These are phyloP conservation scores for Parauchenoglanis ngamensis DNA, from an alignment of 2,797 vertebrate genomes.

Conservation along the genomic window DNA sequence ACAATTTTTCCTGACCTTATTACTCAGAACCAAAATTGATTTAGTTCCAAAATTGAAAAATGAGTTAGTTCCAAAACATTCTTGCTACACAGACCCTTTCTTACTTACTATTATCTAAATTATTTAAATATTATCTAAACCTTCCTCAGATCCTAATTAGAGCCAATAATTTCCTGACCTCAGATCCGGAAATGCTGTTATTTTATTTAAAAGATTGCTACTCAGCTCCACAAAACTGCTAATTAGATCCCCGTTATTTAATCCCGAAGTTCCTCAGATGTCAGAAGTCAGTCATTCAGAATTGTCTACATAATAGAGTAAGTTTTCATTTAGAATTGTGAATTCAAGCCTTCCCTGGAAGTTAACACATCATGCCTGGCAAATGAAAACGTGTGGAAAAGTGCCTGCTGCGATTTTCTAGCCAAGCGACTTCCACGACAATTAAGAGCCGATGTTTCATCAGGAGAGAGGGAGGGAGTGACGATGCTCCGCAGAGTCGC, in stretches of 20 bases:
- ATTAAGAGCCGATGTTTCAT: slow-evolving; percentile 52
- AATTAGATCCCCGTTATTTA: neutral
- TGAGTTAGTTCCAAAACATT: neutral
- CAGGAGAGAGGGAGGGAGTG: slow-evolving; percentile 8
- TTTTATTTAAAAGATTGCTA: neutral
- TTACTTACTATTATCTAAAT: neutral
- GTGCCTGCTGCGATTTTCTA: slow-evolving; percentile 38
- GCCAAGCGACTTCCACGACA: slow-evolving; percentile 49
- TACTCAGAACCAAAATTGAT: neutral
- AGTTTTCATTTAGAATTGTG: neutral
- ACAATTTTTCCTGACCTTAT: neutral
- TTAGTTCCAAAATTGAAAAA: neutral
- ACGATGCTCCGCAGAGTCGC: slow-evolving; percentile 41
- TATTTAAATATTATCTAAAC: too few species aligned
- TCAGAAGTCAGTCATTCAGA: neutral
- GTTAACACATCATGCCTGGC: slow-evolving; percentile 12
- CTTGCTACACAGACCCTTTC: neutral
- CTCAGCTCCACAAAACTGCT: neutral
- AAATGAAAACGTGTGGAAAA: slow-evolving; percentile 24
- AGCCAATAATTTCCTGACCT: neutral
- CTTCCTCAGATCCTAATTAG: neutral
- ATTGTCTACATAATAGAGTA: neutral
- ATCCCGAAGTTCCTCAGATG: neutral
- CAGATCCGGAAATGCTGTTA: neutral
- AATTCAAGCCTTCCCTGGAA: neutral